These are phyloP conservation scores for Chloroclystis v-ata DNA, from an alignment of 2,888 invertebrate species.

Conservation along the genomic window DNA sequence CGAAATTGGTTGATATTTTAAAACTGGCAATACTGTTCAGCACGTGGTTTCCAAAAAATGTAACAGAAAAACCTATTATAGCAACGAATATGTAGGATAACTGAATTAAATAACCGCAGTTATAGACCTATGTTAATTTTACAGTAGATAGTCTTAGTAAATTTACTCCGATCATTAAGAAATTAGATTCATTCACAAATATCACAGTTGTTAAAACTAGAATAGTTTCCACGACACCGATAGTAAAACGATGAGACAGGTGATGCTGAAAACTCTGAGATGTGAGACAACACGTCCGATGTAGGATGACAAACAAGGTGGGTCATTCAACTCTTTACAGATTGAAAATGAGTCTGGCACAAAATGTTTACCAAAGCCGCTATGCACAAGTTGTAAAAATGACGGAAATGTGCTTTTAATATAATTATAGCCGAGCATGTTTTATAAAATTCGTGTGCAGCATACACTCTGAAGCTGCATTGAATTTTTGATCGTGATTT, in stretches of 20 bases:
- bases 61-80: not conserved
- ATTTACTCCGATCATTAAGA: constrained; percentile 21
- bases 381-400: constrained; percentile 10
- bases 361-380: constrained; percentile 14
- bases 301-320: constrained; percentile 58
- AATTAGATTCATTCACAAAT: constrained; percentile 58
- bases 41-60: not conserved
- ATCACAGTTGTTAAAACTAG: constrained; percentile 49
- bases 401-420: not conserved
- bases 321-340: constrained; percentile 54
- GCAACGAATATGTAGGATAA: no score
- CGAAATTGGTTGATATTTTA: no score
- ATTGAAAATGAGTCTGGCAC: constrained; percentile 33
- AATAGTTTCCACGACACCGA: constrained; percentile 48
- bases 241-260: constrained; percentile 68
- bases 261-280: constrained; percentile 48
- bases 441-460: not conserved
- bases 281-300: constrained; percentile 48
- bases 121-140: no score
- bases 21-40: not conserved
- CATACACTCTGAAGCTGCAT: not conserved
- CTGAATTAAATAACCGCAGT: no score
- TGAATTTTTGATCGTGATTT: constrained; percentile 10
- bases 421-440: not conserved
- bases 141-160: no score